Conservation (phyloP, 2,113 vertebrate species). For the Aegotheles bennettii region DNA sequence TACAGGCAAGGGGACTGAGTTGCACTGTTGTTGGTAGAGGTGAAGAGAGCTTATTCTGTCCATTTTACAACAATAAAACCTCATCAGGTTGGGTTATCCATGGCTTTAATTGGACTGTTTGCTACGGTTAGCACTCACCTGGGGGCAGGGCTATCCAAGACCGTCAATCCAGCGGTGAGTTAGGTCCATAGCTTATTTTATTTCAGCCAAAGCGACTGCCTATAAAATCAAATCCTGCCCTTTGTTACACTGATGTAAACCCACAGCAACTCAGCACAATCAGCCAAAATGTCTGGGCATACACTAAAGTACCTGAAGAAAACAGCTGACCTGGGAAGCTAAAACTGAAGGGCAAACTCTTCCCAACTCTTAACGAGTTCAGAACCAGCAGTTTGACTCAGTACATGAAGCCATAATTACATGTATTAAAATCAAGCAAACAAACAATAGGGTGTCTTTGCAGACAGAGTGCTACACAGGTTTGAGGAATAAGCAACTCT, state of each 20-base stretch:
- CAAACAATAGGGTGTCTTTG: background rate
- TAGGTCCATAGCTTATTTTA: background rate
- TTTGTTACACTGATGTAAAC: background rate
- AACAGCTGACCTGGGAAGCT: background rate
- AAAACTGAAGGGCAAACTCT: background rate
- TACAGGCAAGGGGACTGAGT: background rate
- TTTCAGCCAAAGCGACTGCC: background rate
- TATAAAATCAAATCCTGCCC: background rate
- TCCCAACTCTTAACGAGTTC: background rate
- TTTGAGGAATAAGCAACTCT: background rate
- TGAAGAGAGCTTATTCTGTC: background rate
- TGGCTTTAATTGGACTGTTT: background rate
- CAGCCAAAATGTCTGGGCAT: background rate
- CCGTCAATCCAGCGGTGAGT: rapidly evolving
- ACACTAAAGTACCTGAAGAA: background rate
- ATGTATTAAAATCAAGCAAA: background rate
- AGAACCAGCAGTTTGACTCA: background rate
- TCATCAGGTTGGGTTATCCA: background rate
- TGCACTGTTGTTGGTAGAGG: background rate
- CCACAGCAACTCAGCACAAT: background rate
- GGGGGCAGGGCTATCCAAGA: background rate
- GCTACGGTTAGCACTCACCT: background rate
- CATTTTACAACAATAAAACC: background rate
- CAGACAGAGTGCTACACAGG: rapidly evolving
- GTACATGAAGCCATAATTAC: background rate